Percentiles rank a stretch among this genome's conserved stretches.
Evolutionary conservation across 1,140 invertebrate species (phyloP).

Genomic region (Drosophila santomea): DNA sequence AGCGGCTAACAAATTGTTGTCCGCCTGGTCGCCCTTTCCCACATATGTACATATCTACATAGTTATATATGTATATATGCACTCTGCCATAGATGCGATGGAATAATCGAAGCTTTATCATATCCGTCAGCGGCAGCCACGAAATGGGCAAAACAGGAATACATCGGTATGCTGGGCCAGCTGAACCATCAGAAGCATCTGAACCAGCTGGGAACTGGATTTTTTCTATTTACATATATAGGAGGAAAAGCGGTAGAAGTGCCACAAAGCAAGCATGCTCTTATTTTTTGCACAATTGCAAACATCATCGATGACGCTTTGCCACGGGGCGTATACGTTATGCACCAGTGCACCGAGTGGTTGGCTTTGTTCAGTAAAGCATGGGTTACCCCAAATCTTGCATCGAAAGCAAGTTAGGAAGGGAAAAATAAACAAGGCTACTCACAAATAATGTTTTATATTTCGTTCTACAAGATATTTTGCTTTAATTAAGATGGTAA

Average conservation of each 20-base stretch:
- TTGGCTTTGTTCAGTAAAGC: background rate
- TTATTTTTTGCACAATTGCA: slow-evolving; percentile 47
- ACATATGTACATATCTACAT: background rate
- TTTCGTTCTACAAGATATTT: background rate
- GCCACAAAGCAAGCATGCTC: slow-evolving; percentile 23
- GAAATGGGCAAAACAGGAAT: slow-evolving; percentile 19
- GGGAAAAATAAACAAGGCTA: too few relatives aligned
- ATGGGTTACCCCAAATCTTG: background rate
- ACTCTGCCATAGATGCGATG: slow-evolving; percentile 5
- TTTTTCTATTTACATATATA: slow-evolving; percentile 3
- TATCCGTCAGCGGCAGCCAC: slow-evolving; percentile 51
- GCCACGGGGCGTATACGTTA: slow-evolving; percentile 54
- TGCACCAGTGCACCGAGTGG: background rate
- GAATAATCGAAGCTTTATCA: slow-evolving; percentile 66
- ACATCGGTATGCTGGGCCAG: background rate
- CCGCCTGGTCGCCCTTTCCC: slow-evolving; percentile 51
- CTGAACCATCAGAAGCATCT: background rate
- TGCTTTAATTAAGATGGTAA: too few relatives aligned
- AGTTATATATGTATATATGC: background rate
- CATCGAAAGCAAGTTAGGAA: background rate
- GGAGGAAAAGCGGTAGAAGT: slow-evolving; percentile 23
- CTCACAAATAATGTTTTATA: too few relatives aligned
- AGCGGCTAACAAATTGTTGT: slow-evolving; percentile 76
- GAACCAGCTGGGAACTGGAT: background rate
- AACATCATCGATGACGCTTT: slow-evolving; percentile 47